Percentiles rank a stretch among this genome's conserved stretches.
These are phyloP conservation scores for Hiodon tergisus DNA, from an alignment of 2,113 vertebrate genomes.

Conservation along the genomic window DNA sequence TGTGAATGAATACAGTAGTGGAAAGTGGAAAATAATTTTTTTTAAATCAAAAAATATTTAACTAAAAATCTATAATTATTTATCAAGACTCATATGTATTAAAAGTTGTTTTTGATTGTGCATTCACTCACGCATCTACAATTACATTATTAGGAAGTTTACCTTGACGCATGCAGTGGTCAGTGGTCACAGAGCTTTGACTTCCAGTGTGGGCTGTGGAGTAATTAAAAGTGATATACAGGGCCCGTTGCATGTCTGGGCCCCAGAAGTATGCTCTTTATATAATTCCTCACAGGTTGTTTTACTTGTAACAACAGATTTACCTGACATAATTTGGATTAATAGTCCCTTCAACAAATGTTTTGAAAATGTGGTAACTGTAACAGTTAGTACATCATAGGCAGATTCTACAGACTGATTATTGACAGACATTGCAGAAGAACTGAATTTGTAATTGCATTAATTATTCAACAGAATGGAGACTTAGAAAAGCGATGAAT, in stretches of 20 bases:
- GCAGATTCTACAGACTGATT: slow-evolving; percentile 2
- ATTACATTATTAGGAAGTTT: too few species aligned
- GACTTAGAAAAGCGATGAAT: neutral
- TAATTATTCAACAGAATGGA: slow-evolving; percentile 17
- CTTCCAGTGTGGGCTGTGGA: too few species aligned
- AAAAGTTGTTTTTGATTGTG: too few species aligned
- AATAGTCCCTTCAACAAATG: neutral
- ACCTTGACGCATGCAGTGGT: neutral
- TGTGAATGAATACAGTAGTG: neutral
- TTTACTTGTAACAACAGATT: neutral
- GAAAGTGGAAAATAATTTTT: neutral
- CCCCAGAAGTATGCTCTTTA: neutral
- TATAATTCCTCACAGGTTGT: neutral
- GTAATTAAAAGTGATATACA: neutral
- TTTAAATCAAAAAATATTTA: too few species aligned
- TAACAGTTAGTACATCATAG: neutral
- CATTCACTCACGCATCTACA: too few species aligned
- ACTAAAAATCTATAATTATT: too few species aligned
- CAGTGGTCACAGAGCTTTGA: neutral
- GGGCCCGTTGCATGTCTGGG: neutral
- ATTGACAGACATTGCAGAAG: neutral
- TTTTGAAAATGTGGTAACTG: neutral
- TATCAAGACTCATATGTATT: too few species aligned
- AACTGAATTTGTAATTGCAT: slow-evolving; percentile 9
- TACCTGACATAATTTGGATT: neutral